Base-by-base conservation (phyloP, 2,113 vertebrate species). In the Anthoscopus minutus region DNA sequence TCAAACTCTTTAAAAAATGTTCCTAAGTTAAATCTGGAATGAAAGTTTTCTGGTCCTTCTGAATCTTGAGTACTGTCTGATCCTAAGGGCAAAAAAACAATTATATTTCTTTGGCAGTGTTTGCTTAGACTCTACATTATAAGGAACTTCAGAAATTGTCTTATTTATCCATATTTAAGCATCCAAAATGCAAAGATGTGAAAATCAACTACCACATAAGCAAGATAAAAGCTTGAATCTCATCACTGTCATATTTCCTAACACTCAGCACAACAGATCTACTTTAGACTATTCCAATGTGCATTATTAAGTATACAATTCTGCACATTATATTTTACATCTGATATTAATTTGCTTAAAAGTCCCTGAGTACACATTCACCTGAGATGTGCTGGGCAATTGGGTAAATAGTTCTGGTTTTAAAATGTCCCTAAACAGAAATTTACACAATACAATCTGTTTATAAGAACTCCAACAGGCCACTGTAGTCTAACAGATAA, bases 311-410 rank as follows among this genome's bases (percentile, higher is more conserved):
- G 83, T 74, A 93, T 85, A 96, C 93, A 97, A 91, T 84, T 61
- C 92, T 73, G 95, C 86, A 85, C 60, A 62, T 96, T 96, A 80
- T 69, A 92, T 78, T 92, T 95, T 90, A 94, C 89, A 94, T 85
- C 71, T 96, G 97, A 95, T 94, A 96, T 92, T 97, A 97, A 98
- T 96, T 96, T 97, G 95, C 92, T 97, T 97, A 96, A 91, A 96
- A 90, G 86, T 82, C 96, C 96, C 94, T 57, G 35, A 93, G 82
- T 94, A 91, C 89, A 79, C 92, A 97, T 97, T 96, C 96, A 96
- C 83, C 69, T 92, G 92, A 88, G 96, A 95, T 83, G 86, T 81
- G 94, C 88, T 84, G 91, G 93, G 94, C 91, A 92, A 96, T 42
- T 54, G 84, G 87, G 93, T 91, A 95, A 94, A 97, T 71, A 96